Conservation (phyloP, 37 sponge, comb jelly and placozoan species). For the Spongia lamella region DNA sequence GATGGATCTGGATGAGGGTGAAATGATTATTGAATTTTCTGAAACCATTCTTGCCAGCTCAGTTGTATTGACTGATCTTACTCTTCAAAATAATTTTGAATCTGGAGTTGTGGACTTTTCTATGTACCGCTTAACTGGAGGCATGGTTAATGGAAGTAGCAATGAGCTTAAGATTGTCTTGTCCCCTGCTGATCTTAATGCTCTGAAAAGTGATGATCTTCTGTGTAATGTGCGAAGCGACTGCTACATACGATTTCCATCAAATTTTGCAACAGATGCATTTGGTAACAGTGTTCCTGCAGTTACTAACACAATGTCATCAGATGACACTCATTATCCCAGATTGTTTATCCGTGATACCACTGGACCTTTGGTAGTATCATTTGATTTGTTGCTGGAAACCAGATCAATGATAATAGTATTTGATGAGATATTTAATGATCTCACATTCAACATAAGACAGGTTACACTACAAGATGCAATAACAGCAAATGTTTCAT, state of each 20-base stretch:
- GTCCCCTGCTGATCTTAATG: constrained; percentile 61
- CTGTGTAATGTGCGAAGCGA: constrained; percentile 59
- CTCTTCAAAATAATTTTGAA: constrained; percentile 62
- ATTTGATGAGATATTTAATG: constrained; percentile 70
- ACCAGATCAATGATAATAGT: constrained; percentile 42
- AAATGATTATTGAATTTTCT: constrained; percentile 65
- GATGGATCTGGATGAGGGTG: constrained; percentile 73
- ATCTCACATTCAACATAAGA: constrained; percentile 19
- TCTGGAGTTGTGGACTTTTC: constrained; percentile 49
- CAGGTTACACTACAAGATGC: constrained; percentile 65
- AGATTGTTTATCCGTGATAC: constrained; percentile 52
- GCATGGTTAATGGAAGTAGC: constrained; percentile 66
- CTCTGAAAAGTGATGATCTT: constrained; percentile 52
- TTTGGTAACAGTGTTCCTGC: constrained; percentile 65
- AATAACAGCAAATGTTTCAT: constrained; percentile 32
- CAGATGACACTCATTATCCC: constrained; percentile 59
- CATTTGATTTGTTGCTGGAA: constrained; percentile 79
- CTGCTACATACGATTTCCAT: constrained; percentile 76
- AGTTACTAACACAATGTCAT: constrained; percentile 47
- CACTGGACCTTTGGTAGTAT: constrained; percentile 65
- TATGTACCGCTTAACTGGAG: constrained; percentile 54
- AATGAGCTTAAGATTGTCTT: constrained; percentile 60
- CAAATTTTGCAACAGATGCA: constrained; percentile 60
- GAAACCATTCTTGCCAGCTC: constrained; percentile 68
- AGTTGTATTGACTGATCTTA: constrained; percentile 50